Conservation (phyloP, 2,113 vertebrate genomes). For the Arvicanthis niloticus region DNA sequence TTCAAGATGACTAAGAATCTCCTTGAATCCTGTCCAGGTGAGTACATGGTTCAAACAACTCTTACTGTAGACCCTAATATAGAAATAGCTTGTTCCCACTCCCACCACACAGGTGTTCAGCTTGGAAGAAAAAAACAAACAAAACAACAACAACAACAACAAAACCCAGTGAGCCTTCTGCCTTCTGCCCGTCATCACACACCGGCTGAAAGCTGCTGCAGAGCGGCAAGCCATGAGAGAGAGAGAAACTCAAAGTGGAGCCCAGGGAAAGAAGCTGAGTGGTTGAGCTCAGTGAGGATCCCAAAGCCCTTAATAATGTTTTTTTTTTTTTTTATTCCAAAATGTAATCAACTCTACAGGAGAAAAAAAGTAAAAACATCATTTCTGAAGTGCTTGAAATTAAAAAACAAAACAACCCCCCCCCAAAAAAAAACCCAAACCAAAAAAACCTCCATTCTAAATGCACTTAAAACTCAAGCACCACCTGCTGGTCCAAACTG, state of each 20-base stretch:
- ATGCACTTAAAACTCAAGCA: constrained; percentile 74
- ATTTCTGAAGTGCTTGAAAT: constrained; percentile 21
- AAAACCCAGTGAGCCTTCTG: constrained; percentile 58
- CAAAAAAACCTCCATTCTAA: neutral
- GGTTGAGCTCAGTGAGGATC: neutral
- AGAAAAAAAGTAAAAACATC: constrained; percentile 2
- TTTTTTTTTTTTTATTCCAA: neutral
- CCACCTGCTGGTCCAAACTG: constrained; percentile 56
- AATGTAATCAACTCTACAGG: neutral
- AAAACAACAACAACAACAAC: no score
- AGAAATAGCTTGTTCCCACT: neutral
- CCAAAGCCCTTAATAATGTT: constrained; percentile 18
- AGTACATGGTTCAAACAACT: neutral
- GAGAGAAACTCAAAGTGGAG: neutral
- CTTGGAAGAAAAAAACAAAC: constrained; percentile 61
- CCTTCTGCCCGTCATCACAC: constrained; percentile 26
- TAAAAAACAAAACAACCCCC: neutral
- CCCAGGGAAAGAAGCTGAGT: neutral
- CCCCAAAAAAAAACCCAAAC: neutral
- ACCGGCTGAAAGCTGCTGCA: neutral
- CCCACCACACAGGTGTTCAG: constrained; percentile 53
- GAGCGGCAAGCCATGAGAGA: neutral
- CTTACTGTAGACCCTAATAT: neutral
- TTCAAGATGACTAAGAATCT: neutral
- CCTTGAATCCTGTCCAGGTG: neutral